A percentile compares a stretch with the other conserved stretches of the same genome.
Conservation (phyloP, 2,797 vertebrate species). For the Numenius phaeopus region DNA sequence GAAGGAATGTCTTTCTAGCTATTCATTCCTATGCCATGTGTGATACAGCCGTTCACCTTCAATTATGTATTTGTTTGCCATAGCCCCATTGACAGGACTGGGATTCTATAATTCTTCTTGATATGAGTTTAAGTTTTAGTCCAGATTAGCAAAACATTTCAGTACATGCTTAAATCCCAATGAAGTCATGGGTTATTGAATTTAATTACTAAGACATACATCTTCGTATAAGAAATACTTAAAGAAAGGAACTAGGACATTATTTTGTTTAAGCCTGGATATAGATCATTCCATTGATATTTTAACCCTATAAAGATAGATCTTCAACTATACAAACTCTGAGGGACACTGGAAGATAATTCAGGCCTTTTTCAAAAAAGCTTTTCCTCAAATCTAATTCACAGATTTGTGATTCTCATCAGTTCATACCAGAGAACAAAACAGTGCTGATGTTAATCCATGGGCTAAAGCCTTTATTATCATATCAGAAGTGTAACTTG, state of each 20-base stretch:
- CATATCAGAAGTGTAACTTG: background rate
- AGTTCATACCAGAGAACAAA: background rate
- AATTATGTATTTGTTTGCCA: background rate
- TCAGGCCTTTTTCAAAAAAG: background rate
- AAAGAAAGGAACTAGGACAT: background rate
- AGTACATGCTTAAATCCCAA: background rate
- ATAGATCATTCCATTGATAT: background rate
- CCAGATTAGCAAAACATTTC: background rate
- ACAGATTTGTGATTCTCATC: background rate
- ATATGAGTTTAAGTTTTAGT: background rate
- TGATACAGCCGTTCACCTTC: background rate
- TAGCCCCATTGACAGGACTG: background rate
- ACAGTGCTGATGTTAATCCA: background rate
- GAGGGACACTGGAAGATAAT: background rate
- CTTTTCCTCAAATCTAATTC: background rate
- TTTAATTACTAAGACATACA: background rate
- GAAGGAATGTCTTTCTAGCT: background rate
- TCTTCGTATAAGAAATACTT: background rate
- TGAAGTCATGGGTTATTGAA: background rate
- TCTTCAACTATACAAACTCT: background rate
- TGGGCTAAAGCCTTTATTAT: background rate
- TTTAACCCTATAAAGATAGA: background rate
- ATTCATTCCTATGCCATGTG: rapidly evolving
- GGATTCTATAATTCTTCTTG: background rate
- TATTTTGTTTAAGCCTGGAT: background rate